Evolutionary conservation across 2,797 vertebrate species (phyloP), one percentile per base, ranked within the genome.

Genomic region (Dermochelys coriacea): DNA sequence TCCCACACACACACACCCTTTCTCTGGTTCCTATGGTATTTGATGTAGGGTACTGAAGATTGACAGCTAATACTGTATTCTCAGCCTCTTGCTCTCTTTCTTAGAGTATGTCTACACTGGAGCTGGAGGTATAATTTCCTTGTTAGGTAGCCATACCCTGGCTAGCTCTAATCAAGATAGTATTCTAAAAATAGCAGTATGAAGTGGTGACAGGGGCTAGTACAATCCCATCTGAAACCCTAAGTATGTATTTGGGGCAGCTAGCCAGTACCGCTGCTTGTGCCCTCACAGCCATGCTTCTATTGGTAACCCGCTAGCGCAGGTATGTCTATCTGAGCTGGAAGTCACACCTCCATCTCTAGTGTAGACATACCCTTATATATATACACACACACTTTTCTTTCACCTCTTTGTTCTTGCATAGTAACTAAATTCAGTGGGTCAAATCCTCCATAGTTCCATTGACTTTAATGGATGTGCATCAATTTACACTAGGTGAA

Each of bases 21-120:
- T 85, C 91, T 92, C 41, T 2, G 12, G 74, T 59, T 86, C 54
- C 77, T 68, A 83, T 92, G 78, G 89, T 80, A 82, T 47, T 8
- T 90, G 95, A 96, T 88, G 74, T 1, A 47, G 89, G 89, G 77
- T 41, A 23, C 82, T 80, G 89, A 87, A 91, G 87, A 96, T 29
- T 80, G 83, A 57, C 75, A 93, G 61, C 57, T 27, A 57, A 80
- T 19, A 9, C 14, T 16, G 16, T 61, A 78, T 55, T 64, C 81
- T 29, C 29, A 51, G 14, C 25, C 74, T 77, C 74, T 47, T 77
- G 78, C 29, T 41, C 50, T 57, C 64, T 86, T 57, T 80, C 81
- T 87, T n/a, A n/a, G 6, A 64, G 34, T 64, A 31, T 18, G 59
- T 64, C 59, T n/a, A 9, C 8, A 68, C 19, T 68, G n/a, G n/a